Evolutionary conservation across 2,113 vertebrate genomes (phyloP).

Genomic region (Elgaria multicarinata): DNA sequence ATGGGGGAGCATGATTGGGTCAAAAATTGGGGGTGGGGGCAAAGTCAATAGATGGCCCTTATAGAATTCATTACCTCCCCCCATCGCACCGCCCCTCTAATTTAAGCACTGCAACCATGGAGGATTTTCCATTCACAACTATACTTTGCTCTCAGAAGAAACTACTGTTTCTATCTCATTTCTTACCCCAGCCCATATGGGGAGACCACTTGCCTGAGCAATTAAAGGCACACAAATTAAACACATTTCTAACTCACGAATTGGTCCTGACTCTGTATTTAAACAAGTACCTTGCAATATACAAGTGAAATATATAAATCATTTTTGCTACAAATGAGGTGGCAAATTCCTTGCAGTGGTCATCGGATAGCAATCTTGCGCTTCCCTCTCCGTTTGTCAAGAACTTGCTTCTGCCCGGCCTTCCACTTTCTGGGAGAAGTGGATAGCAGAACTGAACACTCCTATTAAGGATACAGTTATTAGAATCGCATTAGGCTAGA

Average conservation of each 20-base stretch:
- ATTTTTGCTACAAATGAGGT: not conserved
- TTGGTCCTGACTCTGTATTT: not conserved
- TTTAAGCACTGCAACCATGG: not conserved
- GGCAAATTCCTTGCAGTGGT: not conserved
- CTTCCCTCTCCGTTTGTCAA: not conserved
- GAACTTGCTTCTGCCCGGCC: not conserved
- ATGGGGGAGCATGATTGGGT: not conserved
- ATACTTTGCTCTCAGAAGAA: not conserved
- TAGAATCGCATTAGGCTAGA: not conserved
- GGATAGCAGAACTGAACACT: not conserved
- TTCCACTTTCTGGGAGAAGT: not conserved
- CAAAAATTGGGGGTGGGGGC: not conserved
- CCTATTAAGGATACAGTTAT: not conserved
- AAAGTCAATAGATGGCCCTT: not conserved
- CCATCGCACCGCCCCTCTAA: not conserved
- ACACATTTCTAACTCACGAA: not conserved
- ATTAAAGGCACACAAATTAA: not conserved
- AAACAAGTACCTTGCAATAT: not conserved
- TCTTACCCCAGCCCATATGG: not conserved
- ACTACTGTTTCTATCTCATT: not conserved
- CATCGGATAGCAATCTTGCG: conserved; percentile 3
- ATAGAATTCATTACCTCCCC: not conserved
- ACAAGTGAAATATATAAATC: not conserved
- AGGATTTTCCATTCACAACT: not conserved
- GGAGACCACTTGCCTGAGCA: not conserved